Evolutionary conservation across 2,888 invertebrate genomes (phyloP).

Genomic region (Mythimna impura): DNA sequence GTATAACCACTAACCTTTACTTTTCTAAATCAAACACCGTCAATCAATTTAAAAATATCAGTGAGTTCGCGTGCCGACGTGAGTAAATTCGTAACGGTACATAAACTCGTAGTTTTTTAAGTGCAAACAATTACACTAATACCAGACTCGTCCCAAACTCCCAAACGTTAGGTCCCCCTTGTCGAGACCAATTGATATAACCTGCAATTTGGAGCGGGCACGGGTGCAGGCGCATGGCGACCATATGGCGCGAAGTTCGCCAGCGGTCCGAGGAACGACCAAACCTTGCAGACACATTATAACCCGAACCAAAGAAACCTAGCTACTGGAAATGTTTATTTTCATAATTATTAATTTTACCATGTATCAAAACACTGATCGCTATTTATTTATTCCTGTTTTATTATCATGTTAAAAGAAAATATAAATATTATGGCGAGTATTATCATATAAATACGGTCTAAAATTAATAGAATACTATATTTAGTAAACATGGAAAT

Average conservation of each 20-base stretch:
- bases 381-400: background rate
- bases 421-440: background rate
- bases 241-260: constrained; percentile 83
- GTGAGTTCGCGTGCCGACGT: constrained; percentile 44
- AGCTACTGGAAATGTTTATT: constrained; percentile 48
- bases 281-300: constrained; percentile 69
- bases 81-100: constrained; percentile 63
- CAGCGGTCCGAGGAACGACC: constrained; percentile 72
- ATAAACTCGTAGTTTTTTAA: constrained; percentile 58
- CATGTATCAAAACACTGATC: background rate
- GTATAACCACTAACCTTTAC: background rate
- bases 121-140: constrained; percentile 66
- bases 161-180: constrained; percentile 72
- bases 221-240: constrained; percentile 82
- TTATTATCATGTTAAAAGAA: constrained; percentile 2
- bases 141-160: constrained; percentile 65
- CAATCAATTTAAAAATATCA: constrained; percentile 10
- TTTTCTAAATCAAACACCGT: constrained; percentile 2
- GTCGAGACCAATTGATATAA: constrained; percentile 84
- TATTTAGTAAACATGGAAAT: constrained; percentile 23
- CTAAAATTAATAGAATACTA: constrained; percentile 16
- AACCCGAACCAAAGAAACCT: constrained; percentile 60
- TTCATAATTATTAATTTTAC: background rate
- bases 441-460: background rate
- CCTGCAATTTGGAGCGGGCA: constrained; percentile 85